Evolutionary conservation across 2,888 invertebrate genomes (phyloP).

Genomic region (Dynastes tityus): DNA sequence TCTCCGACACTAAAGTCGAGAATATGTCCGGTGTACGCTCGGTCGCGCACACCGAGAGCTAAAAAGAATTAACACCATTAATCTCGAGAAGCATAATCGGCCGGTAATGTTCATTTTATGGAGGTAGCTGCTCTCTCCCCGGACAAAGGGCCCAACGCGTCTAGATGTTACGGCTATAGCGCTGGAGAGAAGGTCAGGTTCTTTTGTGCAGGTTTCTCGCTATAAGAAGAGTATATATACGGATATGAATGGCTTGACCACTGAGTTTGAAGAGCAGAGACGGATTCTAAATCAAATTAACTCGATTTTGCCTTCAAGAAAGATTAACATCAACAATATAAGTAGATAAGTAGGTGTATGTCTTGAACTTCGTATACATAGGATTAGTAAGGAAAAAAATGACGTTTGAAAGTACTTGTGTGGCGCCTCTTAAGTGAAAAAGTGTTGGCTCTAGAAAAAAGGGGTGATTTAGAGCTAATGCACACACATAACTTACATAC

Average conservation of each 20-base stretch:
- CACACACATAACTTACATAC: slow-evolving; percentile 9
- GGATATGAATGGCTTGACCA: slow-evolving; percentile 33
- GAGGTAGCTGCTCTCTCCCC: slow-evolving; percentile 25
- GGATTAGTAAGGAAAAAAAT: slow-evolving; percentile 11
- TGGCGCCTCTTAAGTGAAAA: slow-evolving; percentile 18
- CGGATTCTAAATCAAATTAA: slow-evolving; percentile 12
- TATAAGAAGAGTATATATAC: slow-evolving; percentile 7
- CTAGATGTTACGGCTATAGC: slow-evolving; percentile 39
- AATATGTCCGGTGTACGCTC: slow-evolving; percentile 6
- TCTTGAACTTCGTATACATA: neutral
- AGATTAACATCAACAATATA: slow-evolving; percentile 4
- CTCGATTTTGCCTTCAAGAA: neutral
- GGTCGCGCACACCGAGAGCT: slow-evolving; percentile 20
- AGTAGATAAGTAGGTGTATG: neutral
- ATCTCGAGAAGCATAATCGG: slow-evolving; percentile 35
- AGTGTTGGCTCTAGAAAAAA: slow-evolving; percentile 1
- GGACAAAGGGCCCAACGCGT: slow-evolving; percentile 16
- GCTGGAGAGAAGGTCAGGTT: slow-evolving; percentile 35
- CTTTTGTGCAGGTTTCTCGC: slow-evolving; percentile 33
- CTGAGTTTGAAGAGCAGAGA: slow-evolving; percentile 33
- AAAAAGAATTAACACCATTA: slow-evolving; percentile 45
- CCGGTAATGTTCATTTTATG: slow-evolving; percentile 36
- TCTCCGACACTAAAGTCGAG: slow-evolving; percentile 23
- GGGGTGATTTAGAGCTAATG: slow-evolving; percentile 8
- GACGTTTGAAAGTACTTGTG: neutral